Evolutionary conservation across 2,888 invertebrate species (phyloP).

Genomic region (Bibio marci): DNA sequence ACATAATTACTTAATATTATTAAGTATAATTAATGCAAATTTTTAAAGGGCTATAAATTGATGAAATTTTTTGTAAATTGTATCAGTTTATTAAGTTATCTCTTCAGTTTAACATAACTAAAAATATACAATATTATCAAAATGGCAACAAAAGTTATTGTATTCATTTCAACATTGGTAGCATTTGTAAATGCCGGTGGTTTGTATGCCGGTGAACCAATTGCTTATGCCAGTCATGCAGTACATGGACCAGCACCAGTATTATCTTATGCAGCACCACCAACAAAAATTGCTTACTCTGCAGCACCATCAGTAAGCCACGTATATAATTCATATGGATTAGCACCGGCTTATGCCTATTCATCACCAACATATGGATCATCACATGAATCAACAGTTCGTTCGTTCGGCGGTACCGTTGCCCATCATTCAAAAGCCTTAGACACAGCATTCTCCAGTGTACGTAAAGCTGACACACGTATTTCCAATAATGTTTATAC

Average conservation of each 20-base stretch:
- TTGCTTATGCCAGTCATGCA: conserved; percentile 43
- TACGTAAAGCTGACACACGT: conserved; percentile 39
- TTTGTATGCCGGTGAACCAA: too few relatives aligned
- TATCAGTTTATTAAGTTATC: too few relatives aligned
- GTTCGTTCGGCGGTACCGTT: conserved; percentile 38
- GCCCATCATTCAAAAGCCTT: conserved; percentile 40
- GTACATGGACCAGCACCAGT: conserved; percentile 22
- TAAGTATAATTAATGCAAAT: too few relatives aligned
- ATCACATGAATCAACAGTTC: conserved; percentile 37
- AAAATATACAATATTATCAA: too few relatives aligned
- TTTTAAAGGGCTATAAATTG: too few relatives aligned
- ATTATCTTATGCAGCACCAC: conserved; percentile 17
- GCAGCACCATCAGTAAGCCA: conserved; percentile 20
- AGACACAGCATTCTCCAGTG: conserved; percentile 40
- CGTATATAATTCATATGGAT: conserved; percentile 14
- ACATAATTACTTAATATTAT: too few relatives aligned
- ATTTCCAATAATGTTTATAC: conserved; percentile 38
- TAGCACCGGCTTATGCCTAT: conserved; percentile 11
- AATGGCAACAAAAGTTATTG: conserved; percentile 32
- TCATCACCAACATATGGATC: conserved; percentile 26
- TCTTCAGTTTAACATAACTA: too few relatives aligned
- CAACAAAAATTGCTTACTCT: conserved; percentile 22
- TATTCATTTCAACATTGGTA: conserved; percentile 38
- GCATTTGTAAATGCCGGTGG: too few relatives aligned
- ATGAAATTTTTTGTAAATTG: too few relatives aligned